Evolutionary conservation across 2,888 invertebrate species (phyloP).

Genomic region (Xestia sexstrigata): DNA sequence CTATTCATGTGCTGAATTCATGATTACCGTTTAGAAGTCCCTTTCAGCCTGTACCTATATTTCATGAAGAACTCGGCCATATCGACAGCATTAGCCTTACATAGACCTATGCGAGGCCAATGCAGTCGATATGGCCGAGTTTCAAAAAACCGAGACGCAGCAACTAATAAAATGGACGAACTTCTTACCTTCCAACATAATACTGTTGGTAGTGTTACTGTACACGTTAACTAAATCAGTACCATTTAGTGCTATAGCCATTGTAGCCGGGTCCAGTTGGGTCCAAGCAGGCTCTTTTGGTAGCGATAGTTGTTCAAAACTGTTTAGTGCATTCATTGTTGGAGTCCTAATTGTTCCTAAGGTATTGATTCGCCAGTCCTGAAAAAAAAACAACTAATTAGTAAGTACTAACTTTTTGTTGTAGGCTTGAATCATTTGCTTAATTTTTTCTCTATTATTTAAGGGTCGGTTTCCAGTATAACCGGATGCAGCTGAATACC

Average conservation of each 20-base stretch:
- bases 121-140: too few relatives aligned
- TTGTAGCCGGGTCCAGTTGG: slow-evolving; percentile 72
- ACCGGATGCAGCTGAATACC: not conserved
- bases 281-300: slow-evolving; percentile 60
- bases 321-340: slow-evolving; percentile 70
- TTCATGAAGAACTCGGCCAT: too few relatives aligned
- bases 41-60: fast-evolving
- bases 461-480: not conserved
- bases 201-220: slow-evolving; percentile 68
- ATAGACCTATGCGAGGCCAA: too few relatives aligned
- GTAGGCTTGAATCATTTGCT: not conserved
- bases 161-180: not conserved
- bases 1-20: too few relatives aligned
- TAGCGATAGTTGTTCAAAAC: slow-evolving; percentile 70
- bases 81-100: too few relatives aligned
- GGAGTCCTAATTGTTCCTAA: slow-evolving; percentile 73
- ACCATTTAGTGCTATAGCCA: slow-evolving; percentile 67
- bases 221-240: slow-evolving; percentile 63
- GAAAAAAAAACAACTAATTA: not conserved
- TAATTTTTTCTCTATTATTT: not conserved
- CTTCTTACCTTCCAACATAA: slow-evolving; percentile 76
- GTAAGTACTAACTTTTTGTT: not conserved
- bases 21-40: too few relatives aligned
- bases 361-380: slow-evolving; percentile 74
- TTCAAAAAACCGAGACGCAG: too few relatives aligned